Evolutionary conservation across 2,113 vertebrate genomes (phyloP).

Genomic region (Cyanoderma ruficeps): DNA sequence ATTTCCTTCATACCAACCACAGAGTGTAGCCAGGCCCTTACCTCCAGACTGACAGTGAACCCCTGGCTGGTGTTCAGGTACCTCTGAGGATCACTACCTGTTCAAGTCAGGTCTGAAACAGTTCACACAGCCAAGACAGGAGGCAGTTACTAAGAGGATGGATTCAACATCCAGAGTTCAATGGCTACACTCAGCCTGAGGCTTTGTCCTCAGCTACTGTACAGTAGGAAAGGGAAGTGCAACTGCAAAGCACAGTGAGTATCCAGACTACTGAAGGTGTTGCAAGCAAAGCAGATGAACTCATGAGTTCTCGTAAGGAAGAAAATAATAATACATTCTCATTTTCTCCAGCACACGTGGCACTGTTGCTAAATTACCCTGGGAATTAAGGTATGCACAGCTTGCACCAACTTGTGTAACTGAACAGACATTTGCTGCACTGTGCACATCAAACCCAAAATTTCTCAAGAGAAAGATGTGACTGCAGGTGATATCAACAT

Average conservation of each 20-base stretch:
- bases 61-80: neutral
- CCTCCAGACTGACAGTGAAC: neutral
- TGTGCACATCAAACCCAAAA: neutral
- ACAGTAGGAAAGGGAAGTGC: neutral
- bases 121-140: neutral
- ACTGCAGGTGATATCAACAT: neutral
- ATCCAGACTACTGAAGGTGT: neutral
- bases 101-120: neutral
- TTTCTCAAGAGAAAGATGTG: conserved; percentile 1
- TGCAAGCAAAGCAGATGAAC: neutral
- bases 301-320: neutral
- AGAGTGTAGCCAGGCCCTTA: neutral
- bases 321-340: neutral
- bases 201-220: neutral
- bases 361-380: neutral
- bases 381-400: neutral
- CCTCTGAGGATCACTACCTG: neutral
- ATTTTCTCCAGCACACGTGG: neutral
- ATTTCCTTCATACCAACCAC: neutral
- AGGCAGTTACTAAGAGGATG: neutral
- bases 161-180: neutral
- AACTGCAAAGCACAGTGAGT: neutral
- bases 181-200: neutral
- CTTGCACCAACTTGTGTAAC: neutral
- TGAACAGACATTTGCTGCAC: neutral